Base-by-base conservation (phyloP, 1,140 invertebrate genomes). In the Caenorhabditis brenneri region DNA sequence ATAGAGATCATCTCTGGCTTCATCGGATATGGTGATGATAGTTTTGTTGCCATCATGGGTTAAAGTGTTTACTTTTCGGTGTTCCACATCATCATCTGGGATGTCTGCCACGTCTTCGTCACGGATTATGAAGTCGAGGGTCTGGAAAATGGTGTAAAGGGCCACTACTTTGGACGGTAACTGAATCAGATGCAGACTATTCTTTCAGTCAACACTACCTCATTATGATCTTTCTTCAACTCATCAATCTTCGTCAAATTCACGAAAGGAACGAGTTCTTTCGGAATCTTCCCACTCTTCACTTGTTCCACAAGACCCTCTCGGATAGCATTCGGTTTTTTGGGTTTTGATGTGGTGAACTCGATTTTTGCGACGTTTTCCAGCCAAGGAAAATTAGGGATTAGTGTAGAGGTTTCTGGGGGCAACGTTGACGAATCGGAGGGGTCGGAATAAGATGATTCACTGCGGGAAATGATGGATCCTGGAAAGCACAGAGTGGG, bases 41-140 rank as follows among this genome's bases (percentile, higher is more conserved):
- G 65, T 74, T n/a, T 74, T 74, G 29, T 74, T 74, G 0, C 65
- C 65, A 24, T 74, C 65, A 27, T 74, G 65, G 16, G 36, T 74
- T 29, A 74, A n/a, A 7, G 53, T 58, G 29, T 58, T 58, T 27
- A 58, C 53, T 58, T 58, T 58, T 29, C 53, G 53, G 27, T 58
- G 53, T 9, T 58, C 53, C 53, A 58, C 53, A 29, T 58, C 53
- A 29, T 58, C 53, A 58, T 51, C 49, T 7, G 53, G 53, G 9
- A 58, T 12, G 27, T 58, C 53, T 58, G 53, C 53, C 53, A 58
- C 53, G 53, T 58, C 53, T 58, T 58, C 53, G 24, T 58, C 53
- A 1, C 53, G 53, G 7, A 58, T 58, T 15, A 58, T 58, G 10
- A 58, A 58, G 53, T 58, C 53, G 1, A 58, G 53, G 4, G 53